These are phyloP conservation scores for Pyralis farinalis DNA, from an alignment of 2,888 invertebrate genomes.

Conservation along the genomic window DNA sequence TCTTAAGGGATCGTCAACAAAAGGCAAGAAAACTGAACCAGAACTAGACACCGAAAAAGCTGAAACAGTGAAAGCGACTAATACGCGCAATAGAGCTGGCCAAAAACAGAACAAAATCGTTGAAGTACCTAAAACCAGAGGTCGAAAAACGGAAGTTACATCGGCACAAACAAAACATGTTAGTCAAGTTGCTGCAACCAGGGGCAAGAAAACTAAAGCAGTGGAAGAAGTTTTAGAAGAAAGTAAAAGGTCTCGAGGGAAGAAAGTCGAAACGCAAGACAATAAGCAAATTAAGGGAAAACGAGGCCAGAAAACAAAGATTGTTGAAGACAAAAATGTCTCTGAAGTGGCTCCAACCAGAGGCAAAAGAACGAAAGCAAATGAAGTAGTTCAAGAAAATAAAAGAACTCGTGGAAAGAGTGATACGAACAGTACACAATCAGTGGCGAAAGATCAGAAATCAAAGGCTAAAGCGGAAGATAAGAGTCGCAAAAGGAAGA, in stretches of 20 bases:
- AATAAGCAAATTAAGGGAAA: background rate
- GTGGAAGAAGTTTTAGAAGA: background rate
- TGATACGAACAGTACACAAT: background rate
- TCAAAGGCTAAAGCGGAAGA: background rate
- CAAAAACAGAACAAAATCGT: background rate
- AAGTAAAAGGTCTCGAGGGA: background rate
- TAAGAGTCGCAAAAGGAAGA: background rate
- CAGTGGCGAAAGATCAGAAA: background rate
- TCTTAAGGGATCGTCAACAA: background rate
- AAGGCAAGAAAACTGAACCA: slow-evolving; percentile 14
- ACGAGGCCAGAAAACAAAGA: too few species aligned
- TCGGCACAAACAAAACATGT: background rate
- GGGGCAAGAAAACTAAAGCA: slow-evolving; percentile 22
- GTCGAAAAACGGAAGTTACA: slow-evolving; percentile 22
- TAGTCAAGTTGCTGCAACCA: slow-evolving; percentile 9
- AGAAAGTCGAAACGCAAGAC: background rate
- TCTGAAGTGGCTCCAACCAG: slow-evolving; percentile 16
- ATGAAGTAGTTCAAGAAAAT: slow-evolving; percentile 1
- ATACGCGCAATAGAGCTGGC: too few species aligned
- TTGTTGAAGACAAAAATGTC: too few species aligned
- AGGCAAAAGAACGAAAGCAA: slow-evolving; percentile 21
- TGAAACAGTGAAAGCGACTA: too few species aligned
- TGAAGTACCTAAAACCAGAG: slow-evolving; percentile 18
- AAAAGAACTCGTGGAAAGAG: background rate
- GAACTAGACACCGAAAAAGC: slow-evolving; percentile 8